phyloP scores from a whole-genome alignment of 1,140 invertebrate species.

The Polyergus mexicanus region DNA sequence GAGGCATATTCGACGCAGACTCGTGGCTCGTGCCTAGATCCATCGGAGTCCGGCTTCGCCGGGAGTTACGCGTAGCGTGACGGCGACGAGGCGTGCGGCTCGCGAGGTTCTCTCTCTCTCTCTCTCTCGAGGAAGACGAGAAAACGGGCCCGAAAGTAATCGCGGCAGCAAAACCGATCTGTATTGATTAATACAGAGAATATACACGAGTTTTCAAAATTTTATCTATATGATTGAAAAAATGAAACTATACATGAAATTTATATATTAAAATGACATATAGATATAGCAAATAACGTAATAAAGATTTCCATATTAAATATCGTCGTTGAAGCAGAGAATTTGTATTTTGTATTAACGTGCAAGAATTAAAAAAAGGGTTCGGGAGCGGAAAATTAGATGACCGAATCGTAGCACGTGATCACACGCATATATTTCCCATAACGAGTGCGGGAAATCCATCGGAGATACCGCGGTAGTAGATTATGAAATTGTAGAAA shows the following conservation, averaged over 20 bases:
- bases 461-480: constrained; percentile 20
- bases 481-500: constrained; percentile 45
- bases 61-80: constrained; percentile 60
- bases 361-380: neutral
- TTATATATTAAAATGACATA: neutral
- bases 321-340: neutral
- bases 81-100: constrained; percentile 38
- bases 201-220: neutral
- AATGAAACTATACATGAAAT: neutral
- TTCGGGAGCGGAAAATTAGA: neutral
- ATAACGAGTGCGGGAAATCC: neutral
- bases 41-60: constrained; percentile 77
- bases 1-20: constrained; percentile 82
- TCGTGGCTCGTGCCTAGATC: constrained; percentile 85
- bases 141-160: constrained; percentile 47
- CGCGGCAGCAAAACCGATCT: constrained; percentile 6
- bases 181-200: too few relatives aligned
- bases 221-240: neutral
- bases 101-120: too few relatives aligned
- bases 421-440: neutral
- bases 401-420: neutral
- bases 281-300: neutral
- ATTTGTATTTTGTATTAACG: neutral
- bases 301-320: neutral
- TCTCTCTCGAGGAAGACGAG: constrained; percentile 41